Percentiles rank a stretch among this genome's conserved stretches.
Evolutionary conservation across 2,113 vertebrate genomes (phyloP).

Genomic region (Oreamnos americanus): DNA sequence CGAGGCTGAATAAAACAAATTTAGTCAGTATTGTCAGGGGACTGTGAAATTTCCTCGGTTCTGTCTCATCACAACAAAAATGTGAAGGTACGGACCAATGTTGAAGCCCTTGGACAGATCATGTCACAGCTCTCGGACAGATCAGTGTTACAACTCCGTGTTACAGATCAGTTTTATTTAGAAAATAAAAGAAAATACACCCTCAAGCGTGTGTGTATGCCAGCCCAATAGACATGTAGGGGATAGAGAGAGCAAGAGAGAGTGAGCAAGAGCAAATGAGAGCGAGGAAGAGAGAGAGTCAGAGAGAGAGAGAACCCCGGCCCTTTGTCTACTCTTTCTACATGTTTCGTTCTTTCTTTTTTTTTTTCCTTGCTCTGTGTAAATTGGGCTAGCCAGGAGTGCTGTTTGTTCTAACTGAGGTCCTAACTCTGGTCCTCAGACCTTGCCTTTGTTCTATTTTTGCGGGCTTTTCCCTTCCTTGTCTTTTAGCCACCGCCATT

Average conservation of each 20-base stretch:
- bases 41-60: background rate
- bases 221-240: rapidly evolving
- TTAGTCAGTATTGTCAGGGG: background rate
- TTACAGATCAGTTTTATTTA: background rate
- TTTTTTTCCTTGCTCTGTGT: too few relatives aligned
- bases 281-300: background rate
- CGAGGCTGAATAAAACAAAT: background rate
- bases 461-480: rapidly evolving
- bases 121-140: background rate
- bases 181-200: background rate
- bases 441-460: too few relatives aligned
- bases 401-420: too few relatives aligned
- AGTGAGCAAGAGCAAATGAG: background rate
- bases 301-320: too few relatives aligned
- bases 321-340: background rate
- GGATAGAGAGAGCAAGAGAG: background rate
- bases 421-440: too few relatives aligned
- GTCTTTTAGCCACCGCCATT: too few relatives aligned
- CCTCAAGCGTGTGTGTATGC: background rate
- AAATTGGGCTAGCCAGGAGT: too few relatives aligned
- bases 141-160: background rate
- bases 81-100: rapidly evolving
- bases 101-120: background rate
- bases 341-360: too few relatives aligned
- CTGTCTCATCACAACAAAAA: background rate